phyloP scores from a whole-genome alignment of 2,888 invertebrate genomes.

The Hirtodrosophila cameraria region DNA sequence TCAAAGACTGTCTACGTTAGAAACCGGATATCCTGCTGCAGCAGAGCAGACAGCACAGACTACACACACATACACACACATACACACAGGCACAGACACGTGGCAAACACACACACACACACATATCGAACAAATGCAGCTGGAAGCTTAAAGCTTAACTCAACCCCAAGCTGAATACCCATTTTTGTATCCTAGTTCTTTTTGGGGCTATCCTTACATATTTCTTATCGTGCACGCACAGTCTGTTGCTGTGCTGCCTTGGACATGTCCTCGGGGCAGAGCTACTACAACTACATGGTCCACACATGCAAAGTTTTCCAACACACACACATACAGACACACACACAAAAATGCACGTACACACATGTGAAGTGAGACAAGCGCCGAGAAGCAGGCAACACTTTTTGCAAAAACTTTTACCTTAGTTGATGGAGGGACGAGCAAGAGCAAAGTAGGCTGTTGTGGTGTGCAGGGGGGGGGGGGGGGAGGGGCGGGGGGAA shows the following conservation, averaged over 20 bases:
- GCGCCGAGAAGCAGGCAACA: conserved; percentile 48
- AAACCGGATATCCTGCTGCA: conserved; percentile 74
- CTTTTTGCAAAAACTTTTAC: conserved; percentile 65
- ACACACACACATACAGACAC: conserved; percentile 2
- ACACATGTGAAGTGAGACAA: neutral
- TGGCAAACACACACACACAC: conserved; percentile 5
- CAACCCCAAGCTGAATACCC: conserved; percentile 29
- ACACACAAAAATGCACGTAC: no score
- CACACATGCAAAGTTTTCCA: conserved; percentile 73
- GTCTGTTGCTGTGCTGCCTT: conserved; percentile 41
- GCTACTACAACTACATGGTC: conserved; percentile 24
- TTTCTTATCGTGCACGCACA: conserved; percentile 70
- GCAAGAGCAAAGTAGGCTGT: no score
- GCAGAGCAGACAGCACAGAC: conserved; percentile 54
- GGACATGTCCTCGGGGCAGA: conserved; percentile 13
- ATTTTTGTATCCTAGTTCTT: conserved; percentile 8
- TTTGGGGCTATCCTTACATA: conserved; percentile 30
- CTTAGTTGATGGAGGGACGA: no score
- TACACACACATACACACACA: conserved; percentile 11
- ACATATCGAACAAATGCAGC: conserved; percentile 40
- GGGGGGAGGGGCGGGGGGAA: conserved; percentile 10
- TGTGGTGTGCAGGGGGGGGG: no score
- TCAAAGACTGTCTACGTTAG: conserved; percentile 60
- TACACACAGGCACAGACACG: neutral
- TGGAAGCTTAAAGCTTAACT: conserved; percentile 24